phyloP scores from a whole-genome alignment of 2,888 invertebrate species.

The Sturmia bella region DNA sequence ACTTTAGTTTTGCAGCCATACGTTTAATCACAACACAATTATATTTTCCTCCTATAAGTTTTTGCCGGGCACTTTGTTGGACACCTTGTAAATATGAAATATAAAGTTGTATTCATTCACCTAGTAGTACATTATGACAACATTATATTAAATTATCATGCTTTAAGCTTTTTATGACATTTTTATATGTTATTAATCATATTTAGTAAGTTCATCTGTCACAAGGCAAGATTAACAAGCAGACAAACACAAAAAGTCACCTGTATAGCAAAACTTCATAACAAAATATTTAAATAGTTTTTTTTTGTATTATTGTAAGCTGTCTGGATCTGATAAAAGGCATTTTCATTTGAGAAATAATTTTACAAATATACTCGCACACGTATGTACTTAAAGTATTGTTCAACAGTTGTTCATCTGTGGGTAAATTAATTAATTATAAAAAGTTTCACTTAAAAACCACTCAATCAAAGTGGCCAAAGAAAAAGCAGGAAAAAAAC shows the following conservation, averaged over 20 bases:
- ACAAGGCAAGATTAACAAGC: not conserved
- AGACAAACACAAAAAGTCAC: slow-evolving; percentile 21
- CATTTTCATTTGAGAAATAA: slow-evolving; percentile 8
- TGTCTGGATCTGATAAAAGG: not conserved
- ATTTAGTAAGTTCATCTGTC: slow-evolving; percentile 10
- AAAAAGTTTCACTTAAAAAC: slow-evolving; percentile 56
- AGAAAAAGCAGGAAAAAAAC: slow-evolving; percentile 21
- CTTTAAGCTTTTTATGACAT: slow-evolving; percentile 50
- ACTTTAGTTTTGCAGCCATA: too few species aligned
- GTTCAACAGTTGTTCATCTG: slow-evolving; percentile 46
- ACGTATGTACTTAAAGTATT: slow-evolving; percentile 23
- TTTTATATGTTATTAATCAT: slow-evolving; percentile 51
- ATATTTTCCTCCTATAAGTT: too few species aligned
- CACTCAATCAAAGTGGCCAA: slow-evolving; percentile 65
- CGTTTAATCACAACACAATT: too few species aligned
- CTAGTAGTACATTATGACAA: not conserved
- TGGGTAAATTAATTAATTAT: slow-evolving; percentile 66
- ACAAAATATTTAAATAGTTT: slow-evolving; percentile 16
- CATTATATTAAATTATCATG: slow-evolving; percentile 42
- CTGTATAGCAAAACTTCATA: slow-evolving; percentile 16
- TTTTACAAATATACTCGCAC: not conserved
- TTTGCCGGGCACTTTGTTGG: too few species aligned
- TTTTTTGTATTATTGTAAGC: slow-evolving; percentile 14
- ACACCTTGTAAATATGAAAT: not conserved
- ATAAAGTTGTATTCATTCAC: not conserved